phyloP scores from a whole-genome alignment of 2,797 vertebrate species.

The Ispidina lecontei region DNA sequence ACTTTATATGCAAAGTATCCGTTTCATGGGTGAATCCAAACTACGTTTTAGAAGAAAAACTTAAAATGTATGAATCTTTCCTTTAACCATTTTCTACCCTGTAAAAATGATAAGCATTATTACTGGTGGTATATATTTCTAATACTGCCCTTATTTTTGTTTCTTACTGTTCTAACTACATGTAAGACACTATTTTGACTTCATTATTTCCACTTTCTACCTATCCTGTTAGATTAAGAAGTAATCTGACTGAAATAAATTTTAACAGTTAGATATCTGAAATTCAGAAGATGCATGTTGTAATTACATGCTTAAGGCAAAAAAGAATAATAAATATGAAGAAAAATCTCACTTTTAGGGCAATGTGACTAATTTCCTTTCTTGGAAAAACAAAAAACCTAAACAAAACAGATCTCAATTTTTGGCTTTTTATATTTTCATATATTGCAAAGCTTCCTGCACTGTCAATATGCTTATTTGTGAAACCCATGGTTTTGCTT shows the following conservation, averaged over 20 bases:
- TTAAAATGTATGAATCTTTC: background rate
- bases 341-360: slow-evolving; percentile 14
- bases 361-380: background rate
- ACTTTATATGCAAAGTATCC: background rate
- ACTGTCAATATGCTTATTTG: background rate
- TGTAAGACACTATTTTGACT: background rate
- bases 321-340: slow-evolving; percentile 40
- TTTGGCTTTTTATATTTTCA: background rate
- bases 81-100: background rate
- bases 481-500: slow-evolving; percentile 10
- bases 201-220: background rate
- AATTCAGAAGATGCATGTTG: slow-evolving; percentile 35
- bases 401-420: background rate
- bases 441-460: background rate
- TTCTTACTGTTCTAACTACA: background rate
- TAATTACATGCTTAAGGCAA: slow-evolving; percentile 30
- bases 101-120: background rate
- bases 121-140: background rate
- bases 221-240: background rate
- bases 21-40: background rate
- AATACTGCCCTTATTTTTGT: background rate
- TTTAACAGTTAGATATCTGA: background rate
- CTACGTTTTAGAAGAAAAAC: background rate
- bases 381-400: background rate
- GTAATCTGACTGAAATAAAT: slow-evolving; percentile 18